Conservation (phyloP, 1,140 invertebrate genomes). For the Hylaeus volcanicus region DNA sequence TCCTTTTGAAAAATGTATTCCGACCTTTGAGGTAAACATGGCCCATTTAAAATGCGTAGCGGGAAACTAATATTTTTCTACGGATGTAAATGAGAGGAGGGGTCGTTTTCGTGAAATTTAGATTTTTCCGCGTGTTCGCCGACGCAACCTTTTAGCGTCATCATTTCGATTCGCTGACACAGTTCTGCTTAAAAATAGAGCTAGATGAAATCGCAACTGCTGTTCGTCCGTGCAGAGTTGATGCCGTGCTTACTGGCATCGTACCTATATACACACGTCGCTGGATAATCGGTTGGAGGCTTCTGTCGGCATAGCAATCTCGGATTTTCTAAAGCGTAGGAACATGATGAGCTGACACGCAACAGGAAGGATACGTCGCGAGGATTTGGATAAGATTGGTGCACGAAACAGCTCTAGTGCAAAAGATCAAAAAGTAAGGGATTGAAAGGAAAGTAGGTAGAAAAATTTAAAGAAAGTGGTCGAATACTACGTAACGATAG, state of each 20-base stretch:
- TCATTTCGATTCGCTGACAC: constrained; percentile 5
- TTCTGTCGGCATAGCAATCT: constrained; percentile 43
- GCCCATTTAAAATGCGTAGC: no score
- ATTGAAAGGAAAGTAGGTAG: not conserved
- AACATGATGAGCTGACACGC: constrained; percentile 46
- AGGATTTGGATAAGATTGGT: constrained; percentile 34
- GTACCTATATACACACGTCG: constrained; percentile 21
- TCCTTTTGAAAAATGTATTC: no score
- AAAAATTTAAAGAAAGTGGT: not conserved
- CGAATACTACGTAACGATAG: not conserved
- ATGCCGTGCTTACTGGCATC: constrained; percentile 3
- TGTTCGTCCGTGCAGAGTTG: constrained; percentile 3
- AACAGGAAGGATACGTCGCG: constrained; percentile 47
- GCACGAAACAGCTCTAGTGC: constrained; percentile 1
- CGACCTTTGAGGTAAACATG: no score
- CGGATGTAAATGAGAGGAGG: no score
- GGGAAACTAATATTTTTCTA: no score
- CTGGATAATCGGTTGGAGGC: constrained; percentile 34
- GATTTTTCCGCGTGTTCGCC: not conserved
- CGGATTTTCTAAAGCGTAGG: constrained; percentile 28
- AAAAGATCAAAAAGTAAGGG: constrained; percentile 8
- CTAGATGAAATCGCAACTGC: constrained; percentile 23
- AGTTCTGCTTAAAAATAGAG: constrained; percentile 22
- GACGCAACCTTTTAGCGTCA: constrained; percentile 4
- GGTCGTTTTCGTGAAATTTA: no score